Base-by-base conservation (phyloP, 2,888 invertebrate genomes). In the Pollenia amentaria region DNA sequence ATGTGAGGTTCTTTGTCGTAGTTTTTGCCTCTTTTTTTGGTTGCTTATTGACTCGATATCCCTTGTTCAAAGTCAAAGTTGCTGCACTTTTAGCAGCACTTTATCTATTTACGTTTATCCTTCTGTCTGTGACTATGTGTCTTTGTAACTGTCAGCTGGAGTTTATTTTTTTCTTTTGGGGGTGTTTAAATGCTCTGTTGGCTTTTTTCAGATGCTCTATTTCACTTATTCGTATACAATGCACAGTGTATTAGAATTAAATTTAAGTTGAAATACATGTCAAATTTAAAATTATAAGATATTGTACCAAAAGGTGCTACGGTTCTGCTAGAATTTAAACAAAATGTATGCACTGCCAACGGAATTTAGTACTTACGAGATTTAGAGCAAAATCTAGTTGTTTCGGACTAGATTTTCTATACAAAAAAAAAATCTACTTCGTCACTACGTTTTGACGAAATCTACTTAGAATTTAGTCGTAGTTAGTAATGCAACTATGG, bases 21-120 rank as follows among this genome's bases (percentile, higher is more conserved):
- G 51, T 51, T 38, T 48, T 38, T 16, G 8, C 42, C 14, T 46
- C 14, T 16, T 72, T 38, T 29, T 4, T 48, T 18, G 16, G n/a
- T 40, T 84, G 14, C 57, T 76, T 62, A 64, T 82, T 84, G 67
- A 51, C 60, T 84, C 67, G 46, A 40, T 60, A 16, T 14, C 64
- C 18, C 64, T 77, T 83, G 55, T 70, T 83, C 11, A 4, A 65
- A 65, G 70, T 72, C 55, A 65, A 72, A 64, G 65, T 62, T 65
- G 29, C 6, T 73, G 29, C 67, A 51, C 67, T 67, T 57, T 67
- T 67, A 42, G 42, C 55, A 21, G 21, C 21, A 57, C 44, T 57
- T 10, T 44, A n/a, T 42, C 42, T 21, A 21, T 10, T 14, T 10
- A 62, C 10, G 42, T 51, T n/a, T 53, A 57, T 62, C 62, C 18